Evolutionary conservation across 2,888 invertebrate species (phyloP).

Genomic region (Strigamia transsilvanica): DNA sequence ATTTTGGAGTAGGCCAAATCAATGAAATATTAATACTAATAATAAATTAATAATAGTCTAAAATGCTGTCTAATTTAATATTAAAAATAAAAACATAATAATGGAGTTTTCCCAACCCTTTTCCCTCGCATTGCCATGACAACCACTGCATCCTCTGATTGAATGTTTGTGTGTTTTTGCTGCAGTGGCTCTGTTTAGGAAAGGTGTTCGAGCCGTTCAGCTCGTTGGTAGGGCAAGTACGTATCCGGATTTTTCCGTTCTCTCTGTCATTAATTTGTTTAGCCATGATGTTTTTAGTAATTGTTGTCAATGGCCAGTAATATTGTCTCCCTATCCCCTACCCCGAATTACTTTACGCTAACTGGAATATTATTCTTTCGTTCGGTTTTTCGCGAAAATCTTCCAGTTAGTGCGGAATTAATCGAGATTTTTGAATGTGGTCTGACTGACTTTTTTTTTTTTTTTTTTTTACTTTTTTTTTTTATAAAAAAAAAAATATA

Average conservation of each 20-base stretch:
- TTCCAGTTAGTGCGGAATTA: not conserved
- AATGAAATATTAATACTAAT: not conserved
- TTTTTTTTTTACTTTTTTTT: not conserved
- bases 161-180: constrained; percentile 57
- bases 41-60: too few species aligned
- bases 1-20: constrained; percentile 24
- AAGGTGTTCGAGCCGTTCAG: constrained; percentile 99
- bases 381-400: not conserved
- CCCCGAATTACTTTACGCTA: not conserved
- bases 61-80: not conserved
- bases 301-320: constrained; percentile 27
- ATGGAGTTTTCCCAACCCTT: not conserved
- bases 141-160: constrained; percentile 52
- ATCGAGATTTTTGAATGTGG: constrained; percentile 4
- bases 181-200: constrained; percentile 99
- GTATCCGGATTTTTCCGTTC: constrained; percentile 68
- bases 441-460: not conserved
- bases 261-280: constrained; percentile 50
- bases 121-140: constrained; percentile 50
- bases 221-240: constrained; percentile 98
- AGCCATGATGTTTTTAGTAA: constrained; percentile 33
- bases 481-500: too few species aligned
- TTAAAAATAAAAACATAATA: not conserved
- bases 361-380: not conserved
- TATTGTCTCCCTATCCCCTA: not conserved